phyloP scores from a whole-genome alignment of 2,113 vertebrate genomes.

The Mesembrinibis cayennensis region DNA sequence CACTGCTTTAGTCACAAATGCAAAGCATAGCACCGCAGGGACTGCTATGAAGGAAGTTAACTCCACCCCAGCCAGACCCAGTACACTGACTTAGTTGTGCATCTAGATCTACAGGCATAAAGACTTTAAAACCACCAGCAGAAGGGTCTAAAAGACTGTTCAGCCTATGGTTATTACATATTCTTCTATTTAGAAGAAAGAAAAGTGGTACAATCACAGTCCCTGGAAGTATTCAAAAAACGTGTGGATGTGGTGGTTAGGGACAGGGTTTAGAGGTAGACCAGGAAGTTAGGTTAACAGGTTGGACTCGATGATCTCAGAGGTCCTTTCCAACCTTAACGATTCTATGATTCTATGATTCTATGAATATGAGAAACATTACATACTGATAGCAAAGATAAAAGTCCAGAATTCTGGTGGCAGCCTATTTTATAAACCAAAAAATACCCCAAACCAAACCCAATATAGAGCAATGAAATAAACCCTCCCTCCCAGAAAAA shows the following conservation, averaged over 20 bases:
- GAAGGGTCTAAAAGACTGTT: not conserved
- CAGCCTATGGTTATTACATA: not conserved
- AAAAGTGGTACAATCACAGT: not conserved
- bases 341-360: too few relatives aligned
- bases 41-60: not conserved
- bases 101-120: not conserved
- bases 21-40: not conserved
- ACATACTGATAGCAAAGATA: not conserved
- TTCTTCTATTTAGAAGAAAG: not conserved
- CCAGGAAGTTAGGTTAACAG: too few relatives aligned
- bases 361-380: not conserved
- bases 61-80: not conserved
- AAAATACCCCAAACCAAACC: not conserved
- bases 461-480: not conserved
- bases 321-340: too few relatives aligned
- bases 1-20: not conserved
- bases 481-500: not conserved
- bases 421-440: not conserved
- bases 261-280: too few relatives aligned
- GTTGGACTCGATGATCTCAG: too few relatives aligned
- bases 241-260: too few relatives aligned
- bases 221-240: too few relatives aligned
- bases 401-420: not conserved
- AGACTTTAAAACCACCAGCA: not conserved
- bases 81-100: not conserved